Evolutionary conservation across 1,140 invertebrate species (phyloP).

Genomic region (Drosophila mauritiana): DNA sequence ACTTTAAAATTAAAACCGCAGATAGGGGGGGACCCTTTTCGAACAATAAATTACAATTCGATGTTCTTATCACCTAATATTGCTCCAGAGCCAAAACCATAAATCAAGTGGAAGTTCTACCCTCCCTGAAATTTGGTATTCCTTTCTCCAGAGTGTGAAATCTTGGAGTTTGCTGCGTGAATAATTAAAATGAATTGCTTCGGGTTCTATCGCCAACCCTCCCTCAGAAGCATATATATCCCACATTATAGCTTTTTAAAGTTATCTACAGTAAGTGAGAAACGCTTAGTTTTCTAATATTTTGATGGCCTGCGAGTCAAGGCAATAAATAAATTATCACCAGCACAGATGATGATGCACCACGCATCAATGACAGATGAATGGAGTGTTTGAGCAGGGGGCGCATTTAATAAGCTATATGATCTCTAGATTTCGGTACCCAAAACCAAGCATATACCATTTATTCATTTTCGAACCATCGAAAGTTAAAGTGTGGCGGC

Average conservation of each 20-base stretch:
- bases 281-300: constrained; percentile 49
- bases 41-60: constrained; percentile 78
- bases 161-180: constrained; percentile 67
- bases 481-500: constrained; percentile 29
- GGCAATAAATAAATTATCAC: constrained; percentile 78
- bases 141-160: constrained; percentile 63
- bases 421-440: constrained; percentile 47
- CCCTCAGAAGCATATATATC: constrained; percentile 5
- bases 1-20: constrained; percentile 56
- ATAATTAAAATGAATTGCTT: constrained; percentile 80
- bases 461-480: constrained; percentile 10
- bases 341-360: constrained; percentile 24
- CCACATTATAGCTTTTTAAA: constrained; percentile 74
- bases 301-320: constrained; percentile 63
- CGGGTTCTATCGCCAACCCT: constrained; percentile 28
- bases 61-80: constrained; percentile 79
- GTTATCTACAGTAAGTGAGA: constrained; percentile 29
- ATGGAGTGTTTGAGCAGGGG: constrained; percentile 47
- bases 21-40: constrained; percentile 2
- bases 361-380: constrained; percentile 28
- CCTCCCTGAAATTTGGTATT: constrained; percentile 28
- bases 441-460: neutral
- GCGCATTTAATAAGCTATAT: constrained; percentile 52
- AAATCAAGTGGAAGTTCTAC: constrained; percentile 71
- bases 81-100: constrained; percentile 49